Evolutionary conservation across 2,888 invertebrate genomes (phyloP), one percentile per base, ranked within the genome.

Genomic region (Lithophane semibrunnea): DNA sequence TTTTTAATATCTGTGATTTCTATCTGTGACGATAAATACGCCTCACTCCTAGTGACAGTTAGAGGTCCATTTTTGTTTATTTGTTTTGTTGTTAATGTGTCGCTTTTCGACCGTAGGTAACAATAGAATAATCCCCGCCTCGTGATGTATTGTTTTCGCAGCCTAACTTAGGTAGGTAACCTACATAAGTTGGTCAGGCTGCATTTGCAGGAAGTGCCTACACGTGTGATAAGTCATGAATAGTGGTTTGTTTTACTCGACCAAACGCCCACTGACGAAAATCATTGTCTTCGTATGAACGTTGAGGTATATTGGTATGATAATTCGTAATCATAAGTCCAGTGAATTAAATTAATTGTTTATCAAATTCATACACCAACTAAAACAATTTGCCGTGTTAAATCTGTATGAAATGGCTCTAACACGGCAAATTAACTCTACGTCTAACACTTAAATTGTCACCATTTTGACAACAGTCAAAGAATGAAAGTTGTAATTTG

Each of bases 111-210:
- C 16, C 9, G 3, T n/a, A 24, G 0, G 4, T 8, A 42, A 42
- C n/a, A 12, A 13, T 42, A 18, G 12, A 69, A 42, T 42, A 37
- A 9, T 67, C 29, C n/a, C 16, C 10, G n/a, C 44, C 16, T 21
- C 2, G 0, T 21, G 24, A 16, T 47, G 37, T 63, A 37, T 56
- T 37, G 24, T 44, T n/a, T 18, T 44, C n/a, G 21, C 44, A 69
- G 24, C 52, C 61, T 21, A 37, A 56, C 49, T 60, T 42, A 42
- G 49, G 16, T 42, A 42, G 49, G 16, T 54, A 29, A 29, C 44
- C 21, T 60, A 68, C 16, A 56, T 37, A 52, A 77, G 37, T 77
- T 69, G 44, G 52, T 79, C 44, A 61, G 10, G 44, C 21, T 47
- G 70, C 13, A 37, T 24, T 61, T 37, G 37, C 16, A 60, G 42